phyloP scores from a whole-genome alignment of 2,113 vertebrate species.

The Ellobius talpinus region DNA sequence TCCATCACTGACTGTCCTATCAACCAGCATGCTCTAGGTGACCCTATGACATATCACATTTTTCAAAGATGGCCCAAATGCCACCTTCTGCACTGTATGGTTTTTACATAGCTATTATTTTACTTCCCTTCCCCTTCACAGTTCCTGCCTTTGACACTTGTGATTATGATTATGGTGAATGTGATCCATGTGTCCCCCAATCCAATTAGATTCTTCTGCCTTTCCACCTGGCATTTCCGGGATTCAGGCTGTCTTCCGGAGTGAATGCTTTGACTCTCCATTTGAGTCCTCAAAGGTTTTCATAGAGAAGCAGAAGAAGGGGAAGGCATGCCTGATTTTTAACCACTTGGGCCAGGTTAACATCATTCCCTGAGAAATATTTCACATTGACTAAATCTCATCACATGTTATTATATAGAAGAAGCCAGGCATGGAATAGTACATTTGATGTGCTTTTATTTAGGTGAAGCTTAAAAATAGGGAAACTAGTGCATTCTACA shows the following conservation, averaged over 20 bases:
- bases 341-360: neutral
- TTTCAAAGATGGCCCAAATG: neutral
- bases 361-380: neutral
- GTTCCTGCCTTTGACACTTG: neutral
- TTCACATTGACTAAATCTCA: neutral
- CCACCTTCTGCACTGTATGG: neutral
- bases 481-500: neutral
- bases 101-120: neutral
- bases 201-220: neutral
- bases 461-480: conserved; percentile 4
- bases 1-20: neutral
- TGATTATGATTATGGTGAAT: neutral
- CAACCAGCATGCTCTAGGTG: neutral
- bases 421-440: neutral
- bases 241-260: neutral
- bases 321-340: neutral
- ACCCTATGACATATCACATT: neutral
- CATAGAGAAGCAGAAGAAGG: neutral
- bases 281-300: neutral
- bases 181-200: neutral
- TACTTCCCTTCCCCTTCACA: neutral
- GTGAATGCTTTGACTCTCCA: neutral
- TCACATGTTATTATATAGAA: neutral
- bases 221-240: neutral
- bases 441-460: neutral